Evolutionary conservation across 2,797 vertebrate species (phyloP).

Genomic region (Brachyrhaphis roseni): DNA sequence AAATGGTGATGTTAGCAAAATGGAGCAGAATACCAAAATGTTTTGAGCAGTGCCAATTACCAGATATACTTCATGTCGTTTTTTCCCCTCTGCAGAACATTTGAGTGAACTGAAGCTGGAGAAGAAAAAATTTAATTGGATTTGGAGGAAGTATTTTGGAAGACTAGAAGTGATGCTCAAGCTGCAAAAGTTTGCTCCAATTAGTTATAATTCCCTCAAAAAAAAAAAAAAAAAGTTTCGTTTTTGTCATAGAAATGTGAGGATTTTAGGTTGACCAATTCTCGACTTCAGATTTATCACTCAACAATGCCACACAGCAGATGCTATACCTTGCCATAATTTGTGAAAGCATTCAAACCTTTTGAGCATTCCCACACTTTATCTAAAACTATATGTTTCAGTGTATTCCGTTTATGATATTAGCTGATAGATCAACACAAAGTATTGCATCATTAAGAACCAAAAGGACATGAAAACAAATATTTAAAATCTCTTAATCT

Average conservation of each 20-base stretch:
- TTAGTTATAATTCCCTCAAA: conserved; percentile 23
- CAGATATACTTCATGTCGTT: conserved; percentile 23
- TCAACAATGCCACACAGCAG: neutral
- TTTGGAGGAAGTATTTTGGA: conserved; percentile 29
- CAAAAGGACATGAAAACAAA: neutral
- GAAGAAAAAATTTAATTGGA: conserved; percentile 51
- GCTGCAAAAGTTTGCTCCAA: conserved; percentile 36
- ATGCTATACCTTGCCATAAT: neutral
- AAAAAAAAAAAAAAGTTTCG: conserved; percentile 10
- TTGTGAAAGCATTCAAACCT: neutral
- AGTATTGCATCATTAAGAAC: neutral
- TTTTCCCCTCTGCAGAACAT: conserved; percentile 43
- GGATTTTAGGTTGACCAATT: conserved; percentile 4
- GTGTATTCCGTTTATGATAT: neutral
- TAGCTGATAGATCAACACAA: neutral
- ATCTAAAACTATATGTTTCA: neutral
- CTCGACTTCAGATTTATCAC: conserved; percentile 4
- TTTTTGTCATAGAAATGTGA: conserved; percentile 23
- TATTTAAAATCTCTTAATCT: neutral
- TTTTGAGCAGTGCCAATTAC: conserved; percentile 53
- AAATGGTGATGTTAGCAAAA: conserved; percentile 17
- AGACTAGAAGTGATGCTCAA: conserved; percentile 38
- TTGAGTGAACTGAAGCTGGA: conserved; percentile 49
- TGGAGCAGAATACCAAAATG: conserved; percentile 5
- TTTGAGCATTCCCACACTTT: neutral